A percentile compares a stretch with the other conserved stretches of the same genome.
These are phyloP conservation scores for Zaprionus davidi DNA, from an alignment of 1,140 invertebrate genomes.

Conservation along the genomic window DNA sequence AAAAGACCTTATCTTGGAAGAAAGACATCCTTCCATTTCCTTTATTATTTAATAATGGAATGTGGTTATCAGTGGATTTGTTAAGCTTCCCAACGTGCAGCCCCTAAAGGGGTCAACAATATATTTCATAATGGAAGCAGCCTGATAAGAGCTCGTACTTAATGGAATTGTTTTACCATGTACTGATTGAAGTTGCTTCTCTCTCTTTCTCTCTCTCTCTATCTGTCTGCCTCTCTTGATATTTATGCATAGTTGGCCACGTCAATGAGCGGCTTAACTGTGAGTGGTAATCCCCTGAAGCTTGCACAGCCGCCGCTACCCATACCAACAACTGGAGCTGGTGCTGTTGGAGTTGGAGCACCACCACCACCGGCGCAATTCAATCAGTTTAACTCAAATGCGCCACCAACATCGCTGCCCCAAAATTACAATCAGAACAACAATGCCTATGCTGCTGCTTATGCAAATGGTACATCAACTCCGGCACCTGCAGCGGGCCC, in stretches of 20 bases:
- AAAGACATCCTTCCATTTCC: not conserved
- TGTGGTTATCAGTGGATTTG: slow-evolving; percentile 9
- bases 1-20: not conserved
- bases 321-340: not conserved
- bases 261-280: slow-evolving; percentile 73
- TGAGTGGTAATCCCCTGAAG: slow-evolving; percentile 71
- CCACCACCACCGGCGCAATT: slow-evolving; percentile 46
- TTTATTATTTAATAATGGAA: not conserved
- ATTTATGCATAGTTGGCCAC: slow-evolving; percentile 60
- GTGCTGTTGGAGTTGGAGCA: slow-evolving; percentile 18
- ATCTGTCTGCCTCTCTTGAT: not conserved
- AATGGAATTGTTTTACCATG: slow-evolving; percentile 44
- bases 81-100: not conserved
- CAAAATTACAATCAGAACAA: slow-evolving; percentile 62
- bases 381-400: slow-evolving; percentile 66
- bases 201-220: not conserved
- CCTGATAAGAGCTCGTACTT: slow-evolving; percentile 54
- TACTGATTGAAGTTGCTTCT: not conserved
- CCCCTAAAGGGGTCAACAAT: slow-evolving; percentile 35
- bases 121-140: slow-evolving; percentile 21
- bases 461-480: slow-evolving; percentile 59
- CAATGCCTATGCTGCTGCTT: slow-evolving; percentile 57
- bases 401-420: slow-evolving; percentile 41
- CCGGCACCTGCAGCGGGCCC: slow-evolving; percentile 13
- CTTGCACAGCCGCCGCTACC: slow-evolving; percentile 45